phyloP scores from a whole-genome alignment of 2,113 vertebrate genomes.

The Aleadryas rufinucha region DNA sequence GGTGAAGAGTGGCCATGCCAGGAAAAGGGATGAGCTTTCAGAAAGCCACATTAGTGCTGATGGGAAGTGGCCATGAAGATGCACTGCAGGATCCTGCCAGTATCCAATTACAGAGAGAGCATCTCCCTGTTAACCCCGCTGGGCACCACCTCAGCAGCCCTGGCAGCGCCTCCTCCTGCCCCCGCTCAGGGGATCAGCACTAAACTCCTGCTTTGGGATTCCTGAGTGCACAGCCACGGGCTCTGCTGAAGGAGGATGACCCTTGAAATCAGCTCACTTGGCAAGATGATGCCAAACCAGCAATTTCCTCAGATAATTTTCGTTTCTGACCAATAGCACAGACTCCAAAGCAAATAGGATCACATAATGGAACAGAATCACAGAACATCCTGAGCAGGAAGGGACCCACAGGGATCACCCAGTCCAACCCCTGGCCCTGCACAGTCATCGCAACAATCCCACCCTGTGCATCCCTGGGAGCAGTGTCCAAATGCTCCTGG shows the following conservation, averaged over 20 bases:
- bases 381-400: not conserved
- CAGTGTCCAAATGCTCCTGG: fast-evolving
- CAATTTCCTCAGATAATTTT: not conserved
- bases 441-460: not conserved
- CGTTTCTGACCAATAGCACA: not conserved
- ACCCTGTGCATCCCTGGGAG: not conserved
- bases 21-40: not conserved
- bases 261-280: not conserved
- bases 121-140: not conserved
- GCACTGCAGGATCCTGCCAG: not conserved
- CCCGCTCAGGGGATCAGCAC: not conserved
- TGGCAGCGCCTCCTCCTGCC: not conserved
- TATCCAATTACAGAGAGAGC: not conserved
- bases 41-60: not conserved
- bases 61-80: not conserved
- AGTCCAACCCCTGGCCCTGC: not conserved
- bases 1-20: not conserved
- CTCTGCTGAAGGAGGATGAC: not conserved
- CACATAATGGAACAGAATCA: not conserved
- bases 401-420: not conserved
- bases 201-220: not conserved
- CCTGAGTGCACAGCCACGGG: not conserved
- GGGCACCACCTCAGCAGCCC: not conserved
- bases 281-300: not conserved
- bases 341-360: not conserved